Percentiles rank a stretch among this genome's conserved stretches.
Evolutionary conservation across 35 echinoderm and acorn worm species (phyloP).

Genomic region (Apostichopus californicus): DNA sequence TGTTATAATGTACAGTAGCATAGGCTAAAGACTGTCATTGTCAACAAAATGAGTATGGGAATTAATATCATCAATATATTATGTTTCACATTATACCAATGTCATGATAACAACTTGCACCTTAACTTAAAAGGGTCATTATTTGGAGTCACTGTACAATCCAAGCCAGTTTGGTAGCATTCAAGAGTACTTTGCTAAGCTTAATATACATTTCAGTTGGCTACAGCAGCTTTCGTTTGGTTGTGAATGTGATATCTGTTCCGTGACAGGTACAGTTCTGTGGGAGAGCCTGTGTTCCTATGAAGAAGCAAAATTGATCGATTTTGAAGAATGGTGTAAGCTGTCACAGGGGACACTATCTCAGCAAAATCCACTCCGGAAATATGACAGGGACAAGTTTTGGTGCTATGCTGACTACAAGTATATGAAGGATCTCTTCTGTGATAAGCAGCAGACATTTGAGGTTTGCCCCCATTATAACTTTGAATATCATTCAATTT

Average conservation of each 20-base stretch:
- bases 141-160: neutral
- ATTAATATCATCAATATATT: no score
- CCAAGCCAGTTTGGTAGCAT: neutral
- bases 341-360: neutral
- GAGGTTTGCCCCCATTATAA: conserved; percentile 29
- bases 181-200: neutral
- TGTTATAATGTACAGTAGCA: no score
- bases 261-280: conserved; percentile 13
- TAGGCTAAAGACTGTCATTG: no score
- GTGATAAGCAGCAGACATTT: conserved; percentile 58
- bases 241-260: neutral
- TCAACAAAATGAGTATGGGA: no score
- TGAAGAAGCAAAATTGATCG: conserved; percentile 63
- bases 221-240: neutral
- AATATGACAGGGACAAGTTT: conserved; percentile 41
- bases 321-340: conserved; percentile 71
- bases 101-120: no score
- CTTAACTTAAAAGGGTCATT: no score
- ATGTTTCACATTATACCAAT: no score
- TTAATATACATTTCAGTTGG: neutral
- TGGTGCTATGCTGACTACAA: conserved; percentile 99
- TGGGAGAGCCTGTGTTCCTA: conserved; percentile 70
- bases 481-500: no score
- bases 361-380: conserved; percentile 64
- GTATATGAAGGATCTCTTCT: conserved; percentile 76